A percentile compares a stretch with the other conserved stretches of the same genome.
phyloP scores from a whole-genome alignment of 2,113 vertebrate genomes.

The Bambusicola thoracicus region DNA sequence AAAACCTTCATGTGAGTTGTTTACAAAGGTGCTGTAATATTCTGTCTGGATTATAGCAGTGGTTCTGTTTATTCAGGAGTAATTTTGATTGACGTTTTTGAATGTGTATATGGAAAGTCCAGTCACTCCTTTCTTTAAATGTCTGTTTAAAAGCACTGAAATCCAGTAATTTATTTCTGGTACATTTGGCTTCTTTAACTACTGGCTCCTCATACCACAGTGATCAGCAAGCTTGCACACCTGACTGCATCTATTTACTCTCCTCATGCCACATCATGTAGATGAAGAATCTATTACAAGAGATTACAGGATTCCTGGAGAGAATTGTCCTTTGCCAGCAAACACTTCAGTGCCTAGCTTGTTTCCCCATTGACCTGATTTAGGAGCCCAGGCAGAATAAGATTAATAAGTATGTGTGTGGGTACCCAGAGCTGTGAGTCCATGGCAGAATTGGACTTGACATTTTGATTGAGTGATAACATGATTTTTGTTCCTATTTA shows the following conservation, averaged over 20 bases:
- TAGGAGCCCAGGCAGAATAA: background rate
- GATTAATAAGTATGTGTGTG: background rate
- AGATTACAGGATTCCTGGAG: background rate
- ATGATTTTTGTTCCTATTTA: background rate
- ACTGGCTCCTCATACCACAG: background rate
- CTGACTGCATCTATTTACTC: accelerated
- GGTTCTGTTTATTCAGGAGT: background rate
- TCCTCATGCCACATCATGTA: background rate
- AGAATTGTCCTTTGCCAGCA: accelerated
- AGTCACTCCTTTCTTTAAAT: background rate
- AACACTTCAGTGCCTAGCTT: background rate
- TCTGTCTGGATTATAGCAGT: background rate
- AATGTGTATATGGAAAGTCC: background rate
- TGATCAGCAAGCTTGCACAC: background rate
- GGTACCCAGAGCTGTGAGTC: background rate
- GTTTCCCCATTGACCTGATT: background rate
- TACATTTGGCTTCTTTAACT: background rate
- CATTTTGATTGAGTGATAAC: background rate
- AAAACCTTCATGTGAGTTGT: background rate
- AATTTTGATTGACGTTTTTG: background rate
- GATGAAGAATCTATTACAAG: background rate
- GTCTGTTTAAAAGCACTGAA: background rate
- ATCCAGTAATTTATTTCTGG: background rate
- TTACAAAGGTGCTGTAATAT: background rate
- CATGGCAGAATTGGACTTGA: background rate